These are phyloP conservation scores for Mobula birostris DNA, from an alignment of 2,113 vertebrate species.

Conservation along the genomic window DNA sequence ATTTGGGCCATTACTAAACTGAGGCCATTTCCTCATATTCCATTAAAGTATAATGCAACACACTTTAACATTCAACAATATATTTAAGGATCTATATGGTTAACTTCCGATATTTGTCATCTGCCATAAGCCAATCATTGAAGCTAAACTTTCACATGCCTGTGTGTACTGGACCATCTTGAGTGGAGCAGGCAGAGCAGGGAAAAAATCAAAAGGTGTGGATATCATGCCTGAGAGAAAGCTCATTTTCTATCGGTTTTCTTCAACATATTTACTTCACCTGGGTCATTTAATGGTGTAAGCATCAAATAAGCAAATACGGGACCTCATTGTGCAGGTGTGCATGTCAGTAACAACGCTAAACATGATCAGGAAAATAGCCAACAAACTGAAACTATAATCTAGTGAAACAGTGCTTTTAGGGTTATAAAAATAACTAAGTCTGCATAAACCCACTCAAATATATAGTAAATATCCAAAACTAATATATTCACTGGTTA, in stretches of 20 bases:
- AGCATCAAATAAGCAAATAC: background rate
- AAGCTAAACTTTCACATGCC: background rate
- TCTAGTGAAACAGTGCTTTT: too few species aligned
- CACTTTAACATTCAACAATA: background rate
- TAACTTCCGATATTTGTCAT: background rate
- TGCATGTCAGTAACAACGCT: background rate
- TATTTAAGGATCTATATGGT: background rate
- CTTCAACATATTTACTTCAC: too few species aligned
- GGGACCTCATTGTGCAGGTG: background rate
- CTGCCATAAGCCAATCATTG: background rate
- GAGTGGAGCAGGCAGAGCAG: background rate
- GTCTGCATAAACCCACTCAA: background rate
- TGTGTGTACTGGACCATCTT: background rate
- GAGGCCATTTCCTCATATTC: background rate
- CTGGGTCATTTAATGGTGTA: background rate
- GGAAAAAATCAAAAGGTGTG: background rate
- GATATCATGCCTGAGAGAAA: background rate
- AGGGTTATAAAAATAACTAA: background rate
- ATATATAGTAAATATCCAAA: background rate
- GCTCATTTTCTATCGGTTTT: background rate
- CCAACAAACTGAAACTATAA: background rate
- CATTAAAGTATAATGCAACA: background rate
- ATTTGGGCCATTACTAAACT: background rate
- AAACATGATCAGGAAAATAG: background rate
- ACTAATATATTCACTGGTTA: background rate